Evolutionary conservation across 2,888 invertebrate species (phyloP), one percentile per base, ranked within the genome.

Genomic region (Tachina grossa): DNA sequence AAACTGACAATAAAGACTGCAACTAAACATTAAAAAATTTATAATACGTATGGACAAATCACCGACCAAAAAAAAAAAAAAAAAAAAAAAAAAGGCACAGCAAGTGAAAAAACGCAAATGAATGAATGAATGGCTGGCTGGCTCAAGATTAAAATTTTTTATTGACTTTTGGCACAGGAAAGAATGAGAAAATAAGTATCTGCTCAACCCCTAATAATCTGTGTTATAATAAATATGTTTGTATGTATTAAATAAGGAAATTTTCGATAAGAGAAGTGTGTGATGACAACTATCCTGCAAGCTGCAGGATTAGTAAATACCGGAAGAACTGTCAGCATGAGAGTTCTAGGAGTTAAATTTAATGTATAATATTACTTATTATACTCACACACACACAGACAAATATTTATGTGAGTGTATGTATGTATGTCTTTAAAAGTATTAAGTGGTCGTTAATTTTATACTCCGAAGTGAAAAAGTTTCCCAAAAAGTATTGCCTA

Each of bases 71-170:
- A 13, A 39, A 6, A 16, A n/a, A 31, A 4, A 41, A 41, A n/a
- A n/a, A 8, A 31, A 49, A 13, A 39, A 6, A 16, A n/a, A 31
- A 4, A 41, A 41, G 4, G 63, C 8, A 45, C 65, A 80, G 53
- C 61, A 79, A 80, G 65, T 65, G 57, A 39, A 14, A 39, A 31
- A 31, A 31, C 31, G 45, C 8, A 49, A 76, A 59, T 65, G 53
- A 76, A 69, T 55, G 80, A 31, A 78, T 51, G 41, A 57, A 72
- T 45, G 66, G 45, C 41, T 80, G 83, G 75, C 71, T 86, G 85
- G 71, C 79, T 86, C 86, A 87, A 88, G 88, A 89, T 89, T 89
- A 89, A 88, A 87, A 86, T 85, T 84, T 88, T 87, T 86, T 88
- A 85, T 89, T 89, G 89, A 87, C 87, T 71, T 82, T 85, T 79